phyloP scores from a whole-genome alignment of 2,797 vertebrate genomes.

The Cyprinella venusta region DNA sequence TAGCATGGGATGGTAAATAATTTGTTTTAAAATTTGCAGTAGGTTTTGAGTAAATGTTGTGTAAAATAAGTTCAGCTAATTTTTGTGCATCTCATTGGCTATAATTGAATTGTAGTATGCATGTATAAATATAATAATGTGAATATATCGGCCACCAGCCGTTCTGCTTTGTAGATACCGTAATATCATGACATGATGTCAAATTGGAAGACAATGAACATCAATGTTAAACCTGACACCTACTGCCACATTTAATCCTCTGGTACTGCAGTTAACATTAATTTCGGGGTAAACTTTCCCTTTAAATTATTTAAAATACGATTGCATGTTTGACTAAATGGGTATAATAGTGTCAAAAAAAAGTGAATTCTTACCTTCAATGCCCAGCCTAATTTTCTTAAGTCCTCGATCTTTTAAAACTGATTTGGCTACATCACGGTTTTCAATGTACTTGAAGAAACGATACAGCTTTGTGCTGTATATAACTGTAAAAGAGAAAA shows the following conservation, averaged over 20 bases:
- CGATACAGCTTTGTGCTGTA: conserved; percentile 99
- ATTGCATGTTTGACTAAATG: background rate
- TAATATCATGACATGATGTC: background rate
- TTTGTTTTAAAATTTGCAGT: background rate
- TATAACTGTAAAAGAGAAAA: conserved; percentile 84
- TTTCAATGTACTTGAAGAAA: conserved; percentile 99
- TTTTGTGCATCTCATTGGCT: background rate
- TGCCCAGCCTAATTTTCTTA: conserved; percentile 97
- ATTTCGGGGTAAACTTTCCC: background rate
- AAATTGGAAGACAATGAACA: background rate
- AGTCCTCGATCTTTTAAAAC: conserved; percentile 97
- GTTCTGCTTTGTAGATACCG: too few relatives aligned
- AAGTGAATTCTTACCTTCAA: conserved; percentile 87
- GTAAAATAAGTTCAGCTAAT: background rate
- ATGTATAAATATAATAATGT: too few relatives aligned
- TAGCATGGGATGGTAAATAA: background rate
- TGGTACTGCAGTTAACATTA: background rate
- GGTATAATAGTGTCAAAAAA: background rate
- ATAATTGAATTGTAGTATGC: background rate
- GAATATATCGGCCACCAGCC: background rate
- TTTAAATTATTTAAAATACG: background rate
- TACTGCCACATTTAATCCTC: too few relatives aligned
- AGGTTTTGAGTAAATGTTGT: background rate
- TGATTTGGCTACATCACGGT: conserved; percentile 97
- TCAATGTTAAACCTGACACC: background rate